A percentile compares a stretch with the other conserved stretches of the same genome.
phyloP scores from a whole-genome alignment of 1,140 invertebrate species.

The Telenomus remus region DNA sequence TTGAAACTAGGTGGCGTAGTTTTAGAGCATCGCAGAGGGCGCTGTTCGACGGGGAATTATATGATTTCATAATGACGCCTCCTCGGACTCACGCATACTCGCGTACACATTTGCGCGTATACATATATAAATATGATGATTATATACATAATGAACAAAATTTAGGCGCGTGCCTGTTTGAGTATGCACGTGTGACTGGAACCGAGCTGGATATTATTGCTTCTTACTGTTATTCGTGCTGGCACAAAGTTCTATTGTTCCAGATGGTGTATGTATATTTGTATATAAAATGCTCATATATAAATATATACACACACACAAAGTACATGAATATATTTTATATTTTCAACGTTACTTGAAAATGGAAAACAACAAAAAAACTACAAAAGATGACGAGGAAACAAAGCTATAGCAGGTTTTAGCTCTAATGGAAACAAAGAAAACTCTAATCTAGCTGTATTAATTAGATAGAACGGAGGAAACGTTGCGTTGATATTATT shows the following conservation, averaged over 20 bases:
- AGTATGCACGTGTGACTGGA: conserved; percentile 51
- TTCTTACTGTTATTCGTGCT: conserved; percentile 55
- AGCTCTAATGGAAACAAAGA: conserved; percentile 22
- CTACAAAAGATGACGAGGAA: conserved; percentile 3
- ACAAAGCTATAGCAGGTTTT: conserved; percentile 26
- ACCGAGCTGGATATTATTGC: conserved; percentile 48
- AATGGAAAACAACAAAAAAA: conserved; percentile 1
- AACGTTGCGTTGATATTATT: conserved; percentile 42
- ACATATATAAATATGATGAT: conserved; percentile 54
- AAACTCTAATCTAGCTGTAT: conserved; percentile 30
- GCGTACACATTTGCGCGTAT: conserved; percentile 51
- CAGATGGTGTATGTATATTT: conserved; percentile 33
- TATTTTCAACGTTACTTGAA: conserved; percentile 46
- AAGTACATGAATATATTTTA: conserved; percentile 44
- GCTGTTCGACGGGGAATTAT: conserved; percentile 9
- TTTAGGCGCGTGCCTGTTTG: conserved; percentile 45
- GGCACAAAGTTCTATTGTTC: conserved; percentile 57
- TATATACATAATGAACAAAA: conserved; percentile 11
- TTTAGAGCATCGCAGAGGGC: conserved; percentile 4
- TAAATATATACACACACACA: conserved; percentile 18
- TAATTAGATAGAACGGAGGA: conserved; percentile 39
- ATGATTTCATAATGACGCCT: conserved; percentile 7
- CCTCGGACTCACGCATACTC: conserved; percentile 39
- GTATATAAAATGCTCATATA: conserved; percentile 20
- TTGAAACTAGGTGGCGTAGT: conserved; percentile 18